Conservation (phyloP, 2,797 vertebrate species). For the Hippocampus kuda region DNA sequence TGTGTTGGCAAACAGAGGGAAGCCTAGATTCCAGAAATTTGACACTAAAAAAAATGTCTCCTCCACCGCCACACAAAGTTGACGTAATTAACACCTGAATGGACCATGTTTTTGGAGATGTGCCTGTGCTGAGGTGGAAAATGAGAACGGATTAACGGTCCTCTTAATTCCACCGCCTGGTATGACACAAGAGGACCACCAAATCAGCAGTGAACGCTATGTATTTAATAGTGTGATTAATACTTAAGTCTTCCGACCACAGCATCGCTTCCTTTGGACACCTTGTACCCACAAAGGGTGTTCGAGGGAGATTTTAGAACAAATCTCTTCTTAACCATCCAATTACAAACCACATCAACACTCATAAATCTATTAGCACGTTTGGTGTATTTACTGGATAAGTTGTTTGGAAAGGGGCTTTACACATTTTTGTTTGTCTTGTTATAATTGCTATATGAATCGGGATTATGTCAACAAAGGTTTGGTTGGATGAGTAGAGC, state of each 20-base stretch:
- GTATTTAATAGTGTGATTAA: slow-evolving; percentile 62
- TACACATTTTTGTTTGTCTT: background rate
- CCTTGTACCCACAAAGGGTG: slow-evolving; percentile 45
- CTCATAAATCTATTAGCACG: slow-evolving; percentile 14
- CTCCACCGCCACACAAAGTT: slow-evolving; percentile 35
- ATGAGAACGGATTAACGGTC: slow-evolving; percentile 62
- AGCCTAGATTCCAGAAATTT: slow-evolving; percentile 56
- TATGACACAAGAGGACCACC: slow-evolving; percentile 57
- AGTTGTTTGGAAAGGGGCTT: slow-evolving; percentile 16
- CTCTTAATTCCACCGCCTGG: slow-evolving; percentile 56
- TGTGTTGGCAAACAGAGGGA: slow-evolving; percentile 29
- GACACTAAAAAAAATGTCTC: slow-evolving; percentile 55
- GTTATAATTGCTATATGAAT: slow-evolving; percentile 2
- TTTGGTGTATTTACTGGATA: slow-evolving; percentile 11
- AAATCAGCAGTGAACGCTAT: slow-evolving; percentile 51
- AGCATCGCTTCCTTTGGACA: slow-evolving; percentile 46
- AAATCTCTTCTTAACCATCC: slow-evolving; percentile 50
- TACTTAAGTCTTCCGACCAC: slow-evolving; percentile 60
- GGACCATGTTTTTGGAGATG: slow-evolving; percentile 54
- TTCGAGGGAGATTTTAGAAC: slow-evolving; percentile 46
- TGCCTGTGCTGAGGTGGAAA: slow-evolving; percentile 59
- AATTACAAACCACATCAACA: slow-evolving; percentile 46
- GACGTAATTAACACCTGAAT: slow-evolving; percentile 58
- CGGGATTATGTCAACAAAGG: slow-evolving; percentile 6
- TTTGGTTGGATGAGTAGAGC: background rate